Base-by-base conservation (phyloP, 2,797 vertebrate species). In the Xerus rutilus region DNA sequence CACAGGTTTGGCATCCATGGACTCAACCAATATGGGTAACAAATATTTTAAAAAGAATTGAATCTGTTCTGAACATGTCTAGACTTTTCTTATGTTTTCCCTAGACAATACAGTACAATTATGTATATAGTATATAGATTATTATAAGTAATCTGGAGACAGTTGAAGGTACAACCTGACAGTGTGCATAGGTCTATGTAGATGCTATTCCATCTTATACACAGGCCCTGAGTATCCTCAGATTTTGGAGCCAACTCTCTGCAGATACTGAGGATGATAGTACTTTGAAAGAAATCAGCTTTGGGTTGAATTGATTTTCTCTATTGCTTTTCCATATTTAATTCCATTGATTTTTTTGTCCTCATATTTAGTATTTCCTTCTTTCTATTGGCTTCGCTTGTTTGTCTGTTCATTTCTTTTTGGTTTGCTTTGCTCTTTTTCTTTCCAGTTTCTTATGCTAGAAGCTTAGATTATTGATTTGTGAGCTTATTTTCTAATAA, bases 291-390 rank as follows among this genome's bases (percentile, higher is more conserved):
- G 72, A 21, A 94, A 57, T 12, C 20, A 28, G 8, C 14, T 82
- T 92, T 43, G 43, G 32, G 15, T 49, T 78, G 69, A 65, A 73
- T 45, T 57, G 52, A 64, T 72, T 49, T 59, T 96, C 32, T 43
- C 25, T n/a, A 59, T 69, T 74, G 57, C 18, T 79, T 47, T 35
- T 77, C 54, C 47, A 45, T 76, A 45, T 92, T 87, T 30, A 95
- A 39, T 90, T 39, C 89, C 54, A 78, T 20, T 73, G 15, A 94
- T 83, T 78, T 82, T 69, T 86, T 69, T 86, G 18, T 62, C 88
- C 30, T 93, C 73, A 79, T 59, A 73, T 82, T 89, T 89, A 32
- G 28, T 23, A 17, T 59, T 62, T 57, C 7, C 4, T 84, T 25
- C 57, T 54, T 85, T 81, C 35, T 47, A 2, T n/a, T 74, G 86